Evolutionary conservation across 2,113 vertebrate genomes (phyloP).

Genomic region (Noturus placidus): DNA sequence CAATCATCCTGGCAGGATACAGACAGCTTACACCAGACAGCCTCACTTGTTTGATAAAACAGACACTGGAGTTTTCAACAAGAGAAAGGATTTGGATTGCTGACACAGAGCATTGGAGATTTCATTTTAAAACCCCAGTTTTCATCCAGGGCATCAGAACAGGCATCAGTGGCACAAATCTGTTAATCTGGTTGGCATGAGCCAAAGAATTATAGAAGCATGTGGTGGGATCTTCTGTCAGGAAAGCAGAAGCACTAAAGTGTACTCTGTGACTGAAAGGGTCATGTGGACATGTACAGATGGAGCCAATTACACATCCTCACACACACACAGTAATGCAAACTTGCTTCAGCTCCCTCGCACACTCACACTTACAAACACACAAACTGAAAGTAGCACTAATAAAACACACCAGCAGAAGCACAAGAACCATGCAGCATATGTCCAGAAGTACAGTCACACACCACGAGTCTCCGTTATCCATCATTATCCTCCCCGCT

Average conservation of each 20-base stretch:
- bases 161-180: slow-evolving; percentile 56
- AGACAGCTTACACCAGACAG: slow-evolving; percentile 3
- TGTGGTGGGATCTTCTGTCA: slow-evolving; percentile 52
- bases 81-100: neutral
- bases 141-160: slow-evolving; percentile 47
- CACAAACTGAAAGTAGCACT: neutral
- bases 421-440: slow-evolving; percentile 17
- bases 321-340: slow-evolving; percentile 6
- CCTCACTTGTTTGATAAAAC: slow-evolving; percentile 14
- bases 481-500: neutral
- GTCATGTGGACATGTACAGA: slow-evolving; percentile 45
- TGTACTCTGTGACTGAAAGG: slow-evolving; percentile 25
- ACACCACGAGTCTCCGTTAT: neutral
- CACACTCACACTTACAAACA: slow-evolving; percentile 20
- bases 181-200: slow-evolving; percentile 63
- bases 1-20: slow-evolving; percentile 35
- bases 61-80: neutral
- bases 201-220: slow-evolving; percentile 59
- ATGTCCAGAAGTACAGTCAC: slow-evolving; percentile 24
- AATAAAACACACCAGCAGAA: slow-evolving; percentile 19
- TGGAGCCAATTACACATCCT: slow-evolving; percentile 40
- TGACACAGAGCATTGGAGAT: slow-evolving; percentile 17
- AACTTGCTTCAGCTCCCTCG: slow-evolving; percentile 13
- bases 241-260: slow-evolving; percentile 35
- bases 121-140: slow-evolving; percentile 35